phyloP scores from a whole-genome alignment of 37 sponge, comb jelly and placozoan species.

The Dysidea cf. avara region DNA sequence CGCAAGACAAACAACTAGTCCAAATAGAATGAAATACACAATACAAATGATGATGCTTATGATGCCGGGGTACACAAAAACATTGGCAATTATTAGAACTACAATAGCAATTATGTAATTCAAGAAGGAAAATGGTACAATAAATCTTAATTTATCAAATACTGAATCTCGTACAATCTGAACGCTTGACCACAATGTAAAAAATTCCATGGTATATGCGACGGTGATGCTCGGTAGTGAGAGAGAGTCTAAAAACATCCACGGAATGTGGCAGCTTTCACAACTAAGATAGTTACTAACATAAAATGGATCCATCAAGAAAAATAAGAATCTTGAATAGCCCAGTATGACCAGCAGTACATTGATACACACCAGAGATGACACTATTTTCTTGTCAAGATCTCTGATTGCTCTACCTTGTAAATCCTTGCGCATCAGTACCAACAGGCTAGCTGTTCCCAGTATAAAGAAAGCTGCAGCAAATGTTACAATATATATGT shows the following conservation, averaged over 20 bases:
- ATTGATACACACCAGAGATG: conserved; percentile 45
- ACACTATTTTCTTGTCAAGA: no score
- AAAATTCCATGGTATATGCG: conserved; percentile 61
- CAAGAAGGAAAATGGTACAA: conserved; percentile 13
- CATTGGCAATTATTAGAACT: conserved; percentile 18
- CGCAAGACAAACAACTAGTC: conserved; percentile 21
- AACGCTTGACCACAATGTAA: no score
- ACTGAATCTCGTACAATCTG: no score
- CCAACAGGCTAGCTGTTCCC: conserved; percentile 7
- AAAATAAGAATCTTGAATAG: conserved; percentile 37
- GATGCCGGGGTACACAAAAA: conserved; percentile 19
- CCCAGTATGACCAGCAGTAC: conserved; percentile 42
- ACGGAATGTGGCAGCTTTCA: conserved; percentile 25
- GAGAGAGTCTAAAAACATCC: conserved; percentile 28
- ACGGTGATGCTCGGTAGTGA: conserved; percentile 68
- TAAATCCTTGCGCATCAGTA: conserved; percentile 30
- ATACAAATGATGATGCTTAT: conserved; percentile 29
- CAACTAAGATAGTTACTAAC: conserved; percentile 18
- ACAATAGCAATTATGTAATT: conserved; percentile 44
- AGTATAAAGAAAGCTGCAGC: conserved; percentile 24
- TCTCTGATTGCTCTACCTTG: conserved; percentile 27
- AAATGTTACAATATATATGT: conserved; percentile 20
- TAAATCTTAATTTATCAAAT: conserved; percentile 4
- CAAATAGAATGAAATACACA: conserved; percentile 39
- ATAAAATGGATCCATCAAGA: conserved; percentile 36